Evolutionary conservation across 2,888 invertebrate species (phyloP).

Genomic region (Dryobotodes eremita): DNA sequence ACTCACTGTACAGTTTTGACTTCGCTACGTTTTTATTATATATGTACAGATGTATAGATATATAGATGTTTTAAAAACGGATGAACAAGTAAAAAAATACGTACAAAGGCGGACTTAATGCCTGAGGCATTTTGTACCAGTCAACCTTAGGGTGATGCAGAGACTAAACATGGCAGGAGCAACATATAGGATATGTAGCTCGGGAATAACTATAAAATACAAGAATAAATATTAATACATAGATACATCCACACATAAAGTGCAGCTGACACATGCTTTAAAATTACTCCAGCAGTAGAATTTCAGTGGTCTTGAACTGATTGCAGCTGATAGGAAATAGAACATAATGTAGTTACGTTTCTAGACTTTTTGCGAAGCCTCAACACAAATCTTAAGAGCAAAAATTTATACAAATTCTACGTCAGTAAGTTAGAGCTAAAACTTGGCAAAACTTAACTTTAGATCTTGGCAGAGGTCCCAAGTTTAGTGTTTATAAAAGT

Average conservation of each 20-base stretch:
- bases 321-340: not conserved
- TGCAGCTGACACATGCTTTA: not conserved
- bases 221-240: not conserved
- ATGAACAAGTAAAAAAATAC: not conserved
- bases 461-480: conserved; percentile 38
- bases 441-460: conserved; percentile 34
- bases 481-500: conserved; percentile 32
- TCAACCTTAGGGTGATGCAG: not conserved
- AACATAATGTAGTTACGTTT: not conserved
- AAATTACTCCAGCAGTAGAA: not conserved
- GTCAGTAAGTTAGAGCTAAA: conserved; percentile 18
- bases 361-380: conserved; percentile 17
- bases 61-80: not conserved
- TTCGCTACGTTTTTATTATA: no score
- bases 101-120: not conserved
- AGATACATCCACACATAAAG: not conserved
- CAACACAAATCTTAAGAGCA: conserved; percentile 19
- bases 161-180: not conserved
- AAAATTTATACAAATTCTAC: conserved; percentile 19
- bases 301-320: not conserved
- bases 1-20: no score
- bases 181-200: not conserved
- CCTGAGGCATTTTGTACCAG: not conserved
- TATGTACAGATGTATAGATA: no score
- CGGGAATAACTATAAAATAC: no score